Conservation (phyloP, 1,140 invertebrate species). For the Bombus consobrinus region DNA sequence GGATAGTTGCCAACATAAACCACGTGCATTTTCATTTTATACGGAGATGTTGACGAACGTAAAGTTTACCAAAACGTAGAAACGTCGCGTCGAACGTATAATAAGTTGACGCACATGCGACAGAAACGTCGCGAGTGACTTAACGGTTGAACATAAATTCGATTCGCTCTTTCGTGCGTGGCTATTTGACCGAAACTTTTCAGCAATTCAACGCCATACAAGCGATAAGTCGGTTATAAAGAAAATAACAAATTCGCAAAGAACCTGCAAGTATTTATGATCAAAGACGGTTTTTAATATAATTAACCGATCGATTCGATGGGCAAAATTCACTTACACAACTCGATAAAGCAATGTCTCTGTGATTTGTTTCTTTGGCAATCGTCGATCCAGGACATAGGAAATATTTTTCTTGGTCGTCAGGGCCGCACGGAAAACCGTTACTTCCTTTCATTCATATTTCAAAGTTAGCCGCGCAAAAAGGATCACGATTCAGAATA, state of each 20-base stretch:
- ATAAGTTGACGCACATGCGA: too few relatives aligned
- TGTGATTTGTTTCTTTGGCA: not conserved
- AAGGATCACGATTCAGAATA: conserved; percentile 53
- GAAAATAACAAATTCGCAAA: not conserved
- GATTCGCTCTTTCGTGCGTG: not conserved
- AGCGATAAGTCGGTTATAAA: not conserved
- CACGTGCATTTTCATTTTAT: not conserved
- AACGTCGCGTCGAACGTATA: not conserved
- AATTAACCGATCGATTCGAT: not conserved
- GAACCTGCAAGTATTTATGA: not conserved
- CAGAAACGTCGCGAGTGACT: not conserved
- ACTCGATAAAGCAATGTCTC: not conserved
- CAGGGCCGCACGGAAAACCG: not conserved
- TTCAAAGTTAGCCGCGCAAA: conserved; percentile 33
- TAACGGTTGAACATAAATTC: not conserved
- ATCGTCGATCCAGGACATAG: not conserved
- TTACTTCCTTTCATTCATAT: conserved; percentile 25
- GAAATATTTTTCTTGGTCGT: conserved; percentile 18
- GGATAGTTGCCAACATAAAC: not conserved
- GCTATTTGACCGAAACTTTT: too few relatives aligned
- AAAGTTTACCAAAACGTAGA: not conserved
- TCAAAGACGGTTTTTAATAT: not conserved
- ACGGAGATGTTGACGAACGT: not conserved
- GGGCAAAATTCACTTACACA: not conserved
- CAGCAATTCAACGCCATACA: accelerated